These are phyloP conservation scores for Cloeon dipterum DNA, from an alignment of 2,888 invertebrate species.

Conservation along the genomic window DNA sequence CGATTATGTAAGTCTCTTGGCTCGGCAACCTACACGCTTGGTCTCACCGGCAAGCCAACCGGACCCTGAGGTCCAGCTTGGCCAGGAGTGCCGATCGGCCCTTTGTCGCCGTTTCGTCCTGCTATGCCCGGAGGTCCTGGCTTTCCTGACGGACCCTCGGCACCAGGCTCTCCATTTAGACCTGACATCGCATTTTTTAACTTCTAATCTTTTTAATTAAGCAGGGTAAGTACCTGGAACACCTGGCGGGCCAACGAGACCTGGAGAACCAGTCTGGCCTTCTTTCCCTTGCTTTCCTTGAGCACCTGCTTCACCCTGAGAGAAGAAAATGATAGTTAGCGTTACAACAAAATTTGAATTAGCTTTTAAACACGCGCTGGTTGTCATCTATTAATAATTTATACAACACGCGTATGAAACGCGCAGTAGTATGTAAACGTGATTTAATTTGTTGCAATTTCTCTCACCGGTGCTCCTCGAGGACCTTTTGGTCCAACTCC, in stretches of 20 bases:
- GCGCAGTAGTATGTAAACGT: too few relatives aligned
- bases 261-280: constrained; percentile 44
- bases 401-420: too few relatives aligned
- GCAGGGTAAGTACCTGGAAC: constrained; percentile 29
- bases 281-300: constrained; percentile 49
- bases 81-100: constrained; percentile 40
- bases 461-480: constrained; percentile 37
- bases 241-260: constrained; percentile 40
- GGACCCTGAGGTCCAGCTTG: constrained; percentile 36
- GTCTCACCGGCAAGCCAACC: constrained; percentile 43
- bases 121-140: constrained; percentile 44
- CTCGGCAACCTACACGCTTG: too few relatives aligned
- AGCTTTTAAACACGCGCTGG: too few relatives aligned
- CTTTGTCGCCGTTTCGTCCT: constrained; percentile 55
- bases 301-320: constrained; percentile 43
- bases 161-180: constrained; percentile 30
- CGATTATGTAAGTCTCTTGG: too few relatives aligned
- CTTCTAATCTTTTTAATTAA: constrained; percentile 23
- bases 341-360: not conserved
- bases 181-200: too few relatives aligned
- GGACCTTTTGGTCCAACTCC: constrained; percentile 37
- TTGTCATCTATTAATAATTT: not conserved
- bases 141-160: constrained; percentile 39
- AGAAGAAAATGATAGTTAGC: constrained; percentile 3
- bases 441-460: too few relatives aligned